phyloP scores from a whole-genome alignment of 2,797 vertebrate genomes.

The Percopsis omiscomaycus region DNA sequence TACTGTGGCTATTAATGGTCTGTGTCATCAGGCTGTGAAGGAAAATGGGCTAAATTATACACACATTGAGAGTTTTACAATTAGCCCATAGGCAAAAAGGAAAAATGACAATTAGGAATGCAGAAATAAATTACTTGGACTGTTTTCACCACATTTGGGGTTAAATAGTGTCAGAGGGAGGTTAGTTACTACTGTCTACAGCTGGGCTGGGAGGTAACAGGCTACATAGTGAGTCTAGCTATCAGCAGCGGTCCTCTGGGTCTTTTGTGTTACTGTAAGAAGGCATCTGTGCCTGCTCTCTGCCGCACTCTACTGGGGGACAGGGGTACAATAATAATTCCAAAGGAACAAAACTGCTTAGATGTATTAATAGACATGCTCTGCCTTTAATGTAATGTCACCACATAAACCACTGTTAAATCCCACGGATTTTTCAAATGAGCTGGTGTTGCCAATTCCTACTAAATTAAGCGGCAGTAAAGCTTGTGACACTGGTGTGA shows the following conservation, averaged over 20 bases:
- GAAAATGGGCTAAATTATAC: conserved; percentile 34
- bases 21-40: conserved; percentile 30
- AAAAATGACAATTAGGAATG: conserved; percentile 12
- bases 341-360: not conserved
- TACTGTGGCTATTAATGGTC: conserved; percentile 28
- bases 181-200: conserved; percentile 4
- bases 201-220: not conserved
- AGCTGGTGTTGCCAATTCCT: not conserved
- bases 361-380: not conserved
- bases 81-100: conserved; percentile 22
- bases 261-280: conserved; percentile 18
- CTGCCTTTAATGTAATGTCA: not conserved
- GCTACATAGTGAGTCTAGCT: conserved; percentile 3
- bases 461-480: not conserved
- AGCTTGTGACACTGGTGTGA: not conserved
- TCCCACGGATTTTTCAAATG: not conserved
- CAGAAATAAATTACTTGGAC: conserved; percentile 5
- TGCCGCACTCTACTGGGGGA: conserved; percentile 62
- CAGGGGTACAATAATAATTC: conserved; percentile 29
- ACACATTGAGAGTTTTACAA: conserved; percentile 34
- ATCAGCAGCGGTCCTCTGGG: conserved; percentile 1
- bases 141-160: conserved; percentile 4
- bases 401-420: not conserved
- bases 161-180: conserved; percentile 8
- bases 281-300: conserved; percentile 14